Evolutionary conservation across 2,797 vertebrate species (phyloP).

Genomic region (Platalea minor): DNA sequence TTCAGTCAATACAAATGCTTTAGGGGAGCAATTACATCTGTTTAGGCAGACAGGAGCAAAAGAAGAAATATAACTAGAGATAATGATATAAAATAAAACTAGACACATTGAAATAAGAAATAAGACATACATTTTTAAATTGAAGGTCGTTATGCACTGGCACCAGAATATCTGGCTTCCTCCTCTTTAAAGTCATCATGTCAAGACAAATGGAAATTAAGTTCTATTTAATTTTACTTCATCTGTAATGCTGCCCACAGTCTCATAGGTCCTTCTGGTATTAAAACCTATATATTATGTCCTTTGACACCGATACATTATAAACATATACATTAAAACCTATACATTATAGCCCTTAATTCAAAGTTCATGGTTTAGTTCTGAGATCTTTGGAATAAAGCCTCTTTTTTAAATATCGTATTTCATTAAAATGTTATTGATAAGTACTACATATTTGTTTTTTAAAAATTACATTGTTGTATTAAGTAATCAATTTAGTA

Average conservation of each 20-base stretch:
- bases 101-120: not conserved
- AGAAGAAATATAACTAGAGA: not conserved
- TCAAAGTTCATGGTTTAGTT: not conserved
- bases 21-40: not conserved
- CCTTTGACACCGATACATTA: not conserved
- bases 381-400: not conserved
- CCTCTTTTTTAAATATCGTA: rapidly evolving
- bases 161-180: not conserved
- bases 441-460: not conserved
- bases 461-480: not conserved
- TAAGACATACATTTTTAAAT: not conserved
- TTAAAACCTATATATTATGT: not conserved
- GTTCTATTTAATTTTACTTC: not conserved
- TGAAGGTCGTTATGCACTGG: not conserved
- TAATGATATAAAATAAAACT: not conserved
- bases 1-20: constrained; percentile 7
- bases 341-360: not conserved
- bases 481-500: not conserved
- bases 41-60: not conserved
- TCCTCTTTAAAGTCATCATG: not conserved
- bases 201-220: not conserved
- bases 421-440: not conserved
- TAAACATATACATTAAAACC: not conserved
- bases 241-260: not conserved
- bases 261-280: not conserved